These are phyloP conservation scores for Fulica atra DNA, from an alignment of 2,113 vertebrate species.

Conservation along the genomic window DNA sequence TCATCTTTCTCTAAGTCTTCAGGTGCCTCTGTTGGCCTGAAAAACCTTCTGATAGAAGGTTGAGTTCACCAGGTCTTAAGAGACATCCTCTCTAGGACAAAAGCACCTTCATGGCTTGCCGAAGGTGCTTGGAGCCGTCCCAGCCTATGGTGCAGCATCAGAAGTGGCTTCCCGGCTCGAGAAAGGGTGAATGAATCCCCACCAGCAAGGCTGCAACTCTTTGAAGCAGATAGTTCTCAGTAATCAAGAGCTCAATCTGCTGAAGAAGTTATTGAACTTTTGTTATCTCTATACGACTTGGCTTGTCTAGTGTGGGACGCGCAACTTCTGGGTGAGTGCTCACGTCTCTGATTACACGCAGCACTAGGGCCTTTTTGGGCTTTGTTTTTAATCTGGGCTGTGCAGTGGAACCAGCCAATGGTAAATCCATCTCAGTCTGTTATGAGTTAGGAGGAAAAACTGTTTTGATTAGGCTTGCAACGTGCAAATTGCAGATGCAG, in stretches of 20 bases:
- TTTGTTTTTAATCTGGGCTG: not conserved
- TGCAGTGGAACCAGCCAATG: not conserved
- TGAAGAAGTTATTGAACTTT: slow-evolving; percentile 46
- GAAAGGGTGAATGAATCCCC: slow-evolving; percentile 1
- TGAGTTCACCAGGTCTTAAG: not conserved
- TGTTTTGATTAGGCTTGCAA: not conserved
- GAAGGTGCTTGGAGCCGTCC: not conserved
- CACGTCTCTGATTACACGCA: not conserved
- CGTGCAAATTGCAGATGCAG: not conserved
- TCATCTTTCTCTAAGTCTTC: slow-evolving; percentile 27
- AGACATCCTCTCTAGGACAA: not conserved
- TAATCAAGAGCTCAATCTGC: slow-evolving; percentile 43
- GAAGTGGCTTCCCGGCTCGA: not conserved
- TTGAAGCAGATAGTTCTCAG: slow-evolving; percentile 14
- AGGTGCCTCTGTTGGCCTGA: slow-evolving; percentile 26
- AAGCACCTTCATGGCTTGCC: not conserved
- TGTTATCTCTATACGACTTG: slow-evolving; percentile 2
- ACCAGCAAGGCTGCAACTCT: not conserved
- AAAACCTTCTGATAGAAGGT: slow-evolving; percentile 12
- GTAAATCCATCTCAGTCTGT: not conserved
- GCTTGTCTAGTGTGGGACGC: not conserved
- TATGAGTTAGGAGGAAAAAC: not conserved
- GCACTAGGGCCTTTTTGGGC: not conserved
- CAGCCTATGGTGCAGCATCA: not conserved
- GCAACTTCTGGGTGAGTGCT: not conserved